phyloP scores from a whole-genome alignment of 1,140 invertebrate species.

The Solen grandis region DNA sequence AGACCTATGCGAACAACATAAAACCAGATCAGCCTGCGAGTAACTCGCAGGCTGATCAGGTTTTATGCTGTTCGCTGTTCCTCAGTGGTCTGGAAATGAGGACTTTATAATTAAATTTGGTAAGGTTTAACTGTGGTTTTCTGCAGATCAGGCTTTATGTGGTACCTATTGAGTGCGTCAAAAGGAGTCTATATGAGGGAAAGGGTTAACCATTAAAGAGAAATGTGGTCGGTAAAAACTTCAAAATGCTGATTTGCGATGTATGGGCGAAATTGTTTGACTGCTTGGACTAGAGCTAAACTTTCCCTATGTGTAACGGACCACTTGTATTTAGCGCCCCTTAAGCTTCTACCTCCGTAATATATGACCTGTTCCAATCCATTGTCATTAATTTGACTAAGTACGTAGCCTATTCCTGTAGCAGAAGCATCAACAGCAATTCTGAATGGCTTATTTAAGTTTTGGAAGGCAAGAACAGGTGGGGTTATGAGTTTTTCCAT shows the following conservation, averaged over 20 bases:
- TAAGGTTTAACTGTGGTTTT: too few relatives aligned
- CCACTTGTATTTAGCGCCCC: slow-evolving; percentile 76
- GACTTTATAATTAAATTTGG: too few relatives aligned
- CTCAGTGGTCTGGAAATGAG: too few relatives aligned
- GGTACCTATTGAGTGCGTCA: too few relatives aligned
- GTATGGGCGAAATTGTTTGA: slow-evolving; percentile 41
- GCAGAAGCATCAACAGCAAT: slow-evolving; percentile 64
- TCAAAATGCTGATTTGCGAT: slow-evolving; percentile 40
- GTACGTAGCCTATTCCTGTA: slow-evolving; percentile 59
- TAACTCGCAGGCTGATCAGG: too few relatives aligned
- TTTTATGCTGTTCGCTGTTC: too few relatives aligned
- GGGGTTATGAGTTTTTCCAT: slow-evolving; percentile 58
- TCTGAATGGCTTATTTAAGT: slow-evolving; percentile 59
- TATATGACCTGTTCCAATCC: slow-evolving; percentile 77
- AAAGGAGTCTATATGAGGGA: too few relatives aligned
- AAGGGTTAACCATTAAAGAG: too few relatives aligned
- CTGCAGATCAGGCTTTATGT: slow-evolving; percentile 19
- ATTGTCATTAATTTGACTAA: slow-evolving; percentile 71
- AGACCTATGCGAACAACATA: too few relatives aligned
- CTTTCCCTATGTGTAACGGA: slow-evolving; percentile 43
- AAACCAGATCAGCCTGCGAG: too few relatives aligned
- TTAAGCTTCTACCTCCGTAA: slow-evolving; percentile 81
- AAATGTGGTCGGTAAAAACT: slow-evolving; percentile 50
- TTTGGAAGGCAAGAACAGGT: slow-evolving; percentile 61
- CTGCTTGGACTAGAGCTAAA: slow-evolving; percentile 41